Percentiles rank a stretch among this genome's conserved stretches.
Conservation (phyloP, 2,888 invertebrate species). For the Lymantria dispar region DNA sequence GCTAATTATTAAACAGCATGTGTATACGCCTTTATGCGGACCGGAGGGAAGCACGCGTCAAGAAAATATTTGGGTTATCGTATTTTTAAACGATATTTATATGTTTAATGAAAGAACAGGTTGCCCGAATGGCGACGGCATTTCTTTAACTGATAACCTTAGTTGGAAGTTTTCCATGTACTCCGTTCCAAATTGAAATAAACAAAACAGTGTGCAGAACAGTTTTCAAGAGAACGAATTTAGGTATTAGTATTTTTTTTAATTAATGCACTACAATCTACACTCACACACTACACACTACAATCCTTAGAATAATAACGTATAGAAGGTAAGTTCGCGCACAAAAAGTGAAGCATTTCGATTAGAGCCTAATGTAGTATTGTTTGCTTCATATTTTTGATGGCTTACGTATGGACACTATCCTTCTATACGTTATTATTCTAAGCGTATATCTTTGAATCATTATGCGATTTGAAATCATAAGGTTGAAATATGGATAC, state of each 20-base stretch:
- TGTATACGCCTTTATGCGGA: not conserved
- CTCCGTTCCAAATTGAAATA: constrained; percentile 1
- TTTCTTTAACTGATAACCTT: not conserved
- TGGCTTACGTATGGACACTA: too few relatives aligned
- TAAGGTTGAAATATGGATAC: too few relatives aligned
- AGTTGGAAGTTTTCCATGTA: not conserved
- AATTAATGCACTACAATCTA: too few relatives aligned
- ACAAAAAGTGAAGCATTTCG: too few relatives aligned
- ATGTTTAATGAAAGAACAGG: constrained; percentile 1
- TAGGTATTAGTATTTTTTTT: not conserved
- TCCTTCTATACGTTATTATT: too few relatives aligned
- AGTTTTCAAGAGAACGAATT: not conserved
- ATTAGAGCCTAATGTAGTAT: too few relatives aligned
- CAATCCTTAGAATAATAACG: too few relatives aligned
- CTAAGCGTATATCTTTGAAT: too few relatives aligned
- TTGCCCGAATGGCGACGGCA: not conserved
- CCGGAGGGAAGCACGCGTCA: constrained; percentile 13
- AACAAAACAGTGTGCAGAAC: not conserved
- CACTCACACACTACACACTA: too few relatives aligned
- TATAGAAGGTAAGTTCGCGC: too few relatives aligned
- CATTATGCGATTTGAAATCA: too few relatives aligned
- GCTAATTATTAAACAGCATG: not conserved
- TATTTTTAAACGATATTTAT: constrained; percentile 5
- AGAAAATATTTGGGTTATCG: constrained; percentile 18
- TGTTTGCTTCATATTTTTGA: too few relatives aligned